A percentile compares a stretch with the other conserved stretches of the same genome.
These are phyloP conservation scores for Puntigrus tetrazona DNA, from an alignment of 2,113 vertebrate genomes.

Conservation along the genomic window DNA sequence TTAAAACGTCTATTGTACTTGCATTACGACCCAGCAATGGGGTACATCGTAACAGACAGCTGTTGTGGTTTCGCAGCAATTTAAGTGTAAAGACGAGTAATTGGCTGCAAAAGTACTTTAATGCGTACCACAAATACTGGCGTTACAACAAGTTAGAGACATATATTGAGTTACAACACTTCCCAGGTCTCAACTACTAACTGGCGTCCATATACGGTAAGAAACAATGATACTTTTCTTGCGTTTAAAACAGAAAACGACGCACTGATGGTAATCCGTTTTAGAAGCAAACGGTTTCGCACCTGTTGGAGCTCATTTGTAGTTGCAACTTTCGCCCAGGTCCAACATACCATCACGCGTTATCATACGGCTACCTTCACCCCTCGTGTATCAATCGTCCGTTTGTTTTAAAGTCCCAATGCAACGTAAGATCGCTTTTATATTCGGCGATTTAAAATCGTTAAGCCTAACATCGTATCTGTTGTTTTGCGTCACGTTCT, in stretches of 20 bases:
- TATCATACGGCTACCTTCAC: background rate
- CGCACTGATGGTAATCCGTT: no score
- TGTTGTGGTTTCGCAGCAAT: background rate
- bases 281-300: background rate
- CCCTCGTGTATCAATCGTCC: no score
- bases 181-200: no score
- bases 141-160: background rate
- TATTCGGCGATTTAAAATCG: background rate
- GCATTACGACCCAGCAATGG: background rate
- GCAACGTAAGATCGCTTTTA: background rate
- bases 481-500: background rate
- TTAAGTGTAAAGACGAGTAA: background rate
- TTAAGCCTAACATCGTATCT: background rate
- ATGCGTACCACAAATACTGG: no score
- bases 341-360: constrained; percentile 4
- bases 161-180: background rate
- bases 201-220: background rate
- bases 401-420: background rate
- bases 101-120: background rate
- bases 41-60: background rate
- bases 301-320: constrained; percentile 38
- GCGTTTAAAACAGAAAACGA: background rate
- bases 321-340: background rate
- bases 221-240: background rate
- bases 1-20: background rate